Evolutionary conservation across 1,140 invertebrate genomes (phyloP).

Genomic region (Anoplolepis gracilipes): DNA sequence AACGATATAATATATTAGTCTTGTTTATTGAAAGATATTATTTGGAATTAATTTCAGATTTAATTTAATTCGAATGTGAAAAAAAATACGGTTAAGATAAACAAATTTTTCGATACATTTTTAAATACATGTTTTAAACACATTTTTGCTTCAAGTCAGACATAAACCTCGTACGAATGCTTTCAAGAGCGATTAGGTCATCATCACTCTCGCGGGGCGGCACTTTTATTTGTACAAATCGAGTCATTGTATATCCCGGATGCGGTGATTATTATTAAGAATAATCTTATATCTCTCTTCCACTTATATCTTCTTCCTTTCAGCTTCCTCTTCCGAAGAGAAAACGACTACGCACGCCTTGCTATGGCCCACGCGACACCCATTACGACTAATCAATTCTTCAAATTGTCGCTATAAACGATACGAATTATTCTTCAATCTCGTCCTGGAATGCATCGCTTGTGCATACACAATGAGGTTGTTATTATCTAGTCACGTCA

Average conservation of each 20-base stretch:
- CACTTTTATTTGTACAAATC: constrained; percentile 58
- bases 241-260: constrained; percentile 75
- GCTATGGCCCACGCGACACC: constrained; percentile 78
- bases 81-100: background rate
- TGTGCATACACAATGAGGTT: constrained; percentile 9
- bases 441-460: constrained; percentile 58
- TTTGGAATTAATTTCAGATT: background rate
- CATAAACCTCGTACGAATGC: background rate
- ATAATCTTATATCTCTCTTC: constrained; percentile 54
- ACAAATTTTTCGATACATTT: background rate
- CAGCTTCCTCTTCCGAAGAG: constrained; percentile 59
- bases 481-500: constrained; percentile 58
- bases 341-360: constrained; percentile 77
- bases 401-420: constrained; percentile 69
- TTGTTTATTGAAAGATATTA: background rate
- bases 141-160: background rate
- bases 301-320: constrained; percentile 28
- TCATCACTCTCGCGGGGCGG: constrained; percentile 65
- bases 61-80: background rate
- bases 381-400: constrained; percentile 73
- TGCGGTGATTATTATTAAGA: constrained; percentile 78
- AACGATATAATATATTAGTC: background rate
- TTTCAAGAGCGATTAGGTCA: constrained; percentile 67
- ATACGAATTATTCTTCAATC: constrained; percentile 61
- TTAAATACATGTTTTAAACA: background rate